Evolutionary conservation across 2,113 vertebrate species (phyloP).

Genomic region (Austrofundulus limnaeus): DNA sequence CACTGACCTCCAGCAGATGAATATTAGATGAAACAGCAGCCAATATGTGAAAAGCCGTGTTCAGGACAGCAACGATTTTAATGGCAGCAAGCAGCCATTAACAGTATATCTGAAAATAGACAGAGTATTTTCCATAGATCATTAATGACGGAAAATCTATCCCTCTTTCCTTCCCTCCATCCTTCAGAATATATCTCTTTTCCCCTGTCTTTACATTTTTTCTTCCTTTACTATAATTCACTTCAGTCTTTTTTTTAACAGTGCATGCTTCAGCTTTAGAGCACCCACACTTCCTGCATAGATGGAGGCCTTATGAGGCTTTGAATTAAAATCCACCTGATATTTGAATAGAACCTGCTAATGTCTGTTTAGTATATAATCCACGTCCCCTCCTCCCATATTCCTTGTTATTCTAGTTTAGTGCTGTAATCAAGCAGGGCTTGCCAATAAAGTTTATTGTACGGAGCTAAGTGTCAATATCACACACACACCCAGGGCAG

Average conservation of each 20-base stretch:
- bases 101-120: slow-evolving; percentile 82
- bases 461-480: slow-evolving; percentile 98
- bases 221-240: slow-evolving; percentile 52
- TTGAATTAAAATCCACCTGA: slow-evolving; percentile 55
- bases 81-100: slow-evolving; percentile 81
- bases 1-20: slow-evolving; percentile 75
- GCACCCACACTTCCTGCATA: slow-evolving; percentile 14
- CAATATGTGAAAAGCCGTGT: slow-evolving; percentile 77
- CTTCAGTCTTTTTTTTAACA: slow-evolving; percentile 33
- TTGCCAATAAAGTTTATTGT: slow-evolving; percentile 99
- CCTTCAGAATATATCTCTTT: slow-evolving; percentile 67
- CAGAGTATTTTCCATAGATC: slow-evolving; percentile 82
- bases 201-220: slow-evolving; percentile 55
- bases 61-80: slow-evolving; percentile 80
- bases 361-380: slow-evolving; percentile 76
- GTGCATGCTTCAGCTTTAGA: slow-evolving; percentile 14
- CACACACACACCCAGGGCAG: slow-evolving; percentile 90
- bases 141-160: slow-evolving; percentile 82
- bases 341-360: slow-evolving; percentile 65
- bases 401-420: slow-evolving; percentile 98
- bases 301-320: slow-evolving; percentile 39
- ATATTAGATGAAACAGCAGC: slow-evolving; percentile 78
- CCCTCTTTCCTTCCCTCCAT: slow-evolving; percentile 65
- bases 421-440: slow-evolving; percentile 94
- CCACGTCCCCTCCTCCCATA: slow-evolving; percentile 81